Percentiles rank a stretch among this genome's conserved stretches.
phyloP scores from a whole-genome alignment of 2,797 vertebrate genomes.

The Pipistrellus pygmaeus region DNA sequence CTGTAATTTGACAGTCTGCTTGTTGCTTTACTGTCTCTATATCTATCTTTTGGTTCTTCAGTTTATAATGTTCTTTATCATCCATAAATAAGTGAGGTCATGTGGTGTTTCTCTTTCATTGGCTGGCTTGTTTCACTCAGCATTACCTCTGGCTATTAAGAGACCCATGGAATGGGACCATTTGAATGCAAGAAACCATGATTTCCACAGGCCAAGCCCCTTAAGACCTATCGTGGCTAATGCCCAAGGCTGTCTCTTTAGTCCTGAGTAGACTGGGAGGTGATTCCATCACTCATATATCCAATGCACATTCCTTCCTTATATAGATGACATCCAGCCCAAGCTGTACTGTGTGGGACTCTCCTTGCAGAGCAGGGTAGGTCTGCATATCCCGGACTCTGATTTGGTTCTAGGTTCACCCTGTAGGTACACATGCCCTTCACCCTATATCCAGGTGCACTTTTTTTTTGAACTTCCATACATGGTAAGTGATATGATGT shows the following conservation, averaged over 20 bases:
- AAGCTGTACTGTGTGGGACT: background rate
- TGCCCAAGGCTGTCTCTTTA: background rate
- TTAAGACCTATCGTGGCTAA: background rate
- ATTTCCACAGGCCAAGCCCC: background rate
- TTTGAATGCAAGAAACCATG: background rate
- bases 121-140: no score
- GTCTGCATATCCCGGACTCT: background rate
- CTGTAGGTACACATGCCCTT: background rate
- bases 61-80: no score
- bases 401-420: background rate
- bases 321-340: background rate
- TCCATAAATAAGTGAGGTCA: no score
- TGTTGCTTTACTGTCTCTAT: no score
- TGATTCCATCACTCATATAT: background rate
- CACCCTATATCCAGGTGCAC: background rate
- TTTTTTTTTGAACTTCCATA: constrained; percentile 21
- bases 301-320: background rate
- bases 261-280: background rate
- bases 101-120: no score
- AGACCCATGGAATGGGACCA: background rate
- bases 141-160: background rate
- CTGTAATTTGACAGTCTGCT: no score
- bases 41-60: no score
- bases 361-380: background rate
- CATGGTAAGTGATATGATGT: background rate